Base-by-base conservation (phyloP, 2,113 vertebrate species). In the Aspidoscelis tigris region DNA sequence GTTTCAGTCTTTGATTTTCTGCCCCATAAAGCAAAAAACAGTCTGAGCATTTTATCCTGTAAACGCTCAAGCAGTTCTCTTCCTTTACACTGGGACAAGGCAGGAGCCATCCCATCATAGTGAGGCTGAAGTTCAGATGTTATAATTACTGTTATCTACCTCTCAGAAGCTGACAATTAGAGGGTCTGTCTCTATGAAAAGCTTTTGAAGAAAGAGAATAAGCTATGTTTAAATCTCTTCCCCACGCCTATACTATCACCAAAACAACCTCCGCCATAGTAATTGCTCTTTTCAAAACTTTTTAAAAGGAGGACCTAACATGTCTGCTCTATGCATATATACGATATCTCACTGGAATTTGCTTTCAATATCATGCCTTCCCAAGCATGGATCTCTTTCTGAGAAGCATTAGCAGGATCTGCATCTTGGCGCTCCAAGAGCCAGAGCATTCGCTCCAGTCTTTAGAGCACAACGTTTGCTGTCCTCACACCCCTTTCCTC, bases 121-220 rank as follows among this genome's bases (percentile, higher is more conserved):
- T 69, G 77, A 78, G 68, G 10, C 55, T 78, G 80, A n/a, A 26
- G 58, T 68, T 78, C 79, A 86, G 86, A 86, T 87, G 39, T 65
- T 73, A 80, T 91, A 89, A 91, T 91, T 89, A 91, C 84, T 86
- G 84, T 91, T 89, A 91, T 86, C 87, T 86, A 24, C 84, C 76
- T 86, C 47, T 74, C 50, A 73, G 77, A 86, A 85, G 82, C 88
- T 20, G 77, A 72, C 81, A 68, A 89, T 91, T 89, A 91, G 68
- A 86, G 84, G 75, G 83, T 69, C 86, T 66, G 86, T 83, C 82
- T 89, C 86, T 77, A 55, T 66, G 66, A 74, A 50, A 80, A 20
- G 85, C 81, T 84, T 88, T 86, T 91, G 77, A 88, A 88, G 86
- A 86, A 69, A 80, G 58, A 86, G 80, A 86, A 86, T 88, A 88